Base-by-base conservation (phyloP, 2,888 invertebrate genomes). In the Ormyrus labotus region DNA sequence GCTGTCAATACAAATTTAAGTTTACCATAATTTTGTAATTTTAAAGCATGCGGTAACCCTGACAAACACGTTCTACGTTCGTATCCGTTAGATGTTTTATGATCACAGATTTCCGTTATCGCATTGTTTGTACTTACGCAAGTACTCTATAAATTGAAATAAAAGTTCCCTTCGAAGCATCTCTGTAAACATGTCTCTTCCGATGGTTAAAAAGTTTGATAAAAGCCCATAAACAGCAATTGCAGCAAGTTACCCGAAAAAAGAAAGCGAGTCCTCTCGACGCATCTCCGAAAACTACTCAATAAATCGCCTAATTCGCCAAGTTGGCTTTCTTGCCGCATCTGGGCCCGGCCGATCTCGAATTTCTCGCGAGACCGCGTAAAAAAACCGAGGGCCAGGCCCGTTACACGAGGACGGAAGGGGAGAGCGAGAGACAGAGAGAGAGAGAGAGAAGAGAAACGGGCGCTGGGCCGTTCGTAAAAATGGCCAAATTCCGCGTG, bases 221-320 rank as follows among this genome's bases (percentile, higher is more conserved):
- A 19, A 19, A 19, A 19, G 19, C 19, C 19, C 19, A 1, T 19
- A 19, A 19, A 19, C 19, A 19, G 19, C 19, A 19, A 19, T 19
- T 19, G 57, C 11, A 6, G 13, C 6, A 2, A 53, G 10, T 9
- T 53, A 53, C 7, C 10, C 10, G 19, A 7, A 13, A 34, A 61
- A 9, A 61, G 5, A 61, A 61, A 0, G 8, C 13, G 19, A 13
- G 13, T 7, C 6, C 55, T 55, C 64, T 13, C 45, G 34, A 1
- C 13, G 19, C 61, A 11, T 74, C 48, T 19, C 19, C 50, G 45
- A 77, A 63, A 77, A 77, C 63, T 69, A 70, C 61, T 34, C 63
- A 34, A 77, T 70, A 77, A 77, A 77, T 70, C 34, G 48, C 55
- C 9, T 19, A 19, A 19, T 50, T 50, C 51, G n/a, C 61, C 51